Evolutionary conservation across 2,888 invertebrate genomes (phyloP), one percentile per base, ranked within the genome.

Genomic region (Cryptosula pallasiana): DNA sequence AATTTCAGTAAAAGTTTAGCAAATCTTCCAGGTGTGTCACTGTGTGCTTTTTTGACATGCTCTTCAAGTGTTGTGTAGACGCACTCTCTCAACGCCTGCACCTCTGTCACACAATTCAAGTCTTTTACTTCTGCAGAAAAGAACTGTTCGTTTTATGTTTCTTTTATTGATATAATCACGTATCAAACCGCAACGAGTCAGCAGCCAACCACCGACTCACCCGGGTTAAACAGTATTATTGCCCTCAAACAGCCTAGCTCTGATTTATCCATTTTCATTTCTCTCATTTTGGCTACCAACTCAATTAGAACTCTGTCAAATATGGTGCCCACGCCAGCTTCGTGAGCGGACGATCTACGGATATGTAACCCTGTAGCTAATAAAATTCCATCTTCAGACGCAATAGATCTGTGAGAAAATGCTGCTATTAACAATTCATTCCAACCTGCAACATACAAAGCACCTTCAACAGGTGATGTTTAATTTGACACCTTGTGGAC

Each of bases 191-290:
- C n/a, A n/a, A n/a, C n/a, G n/a, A n/a, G n/a, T n/a, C n/a, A n/a
- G n/a, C n/a, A 45, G 45, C 20, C 20, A 45, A 20, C 20, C 20
- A 13, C 5, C 20, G 20, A 45, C 45, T 45, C 81, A 92, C 92
- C 92, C 78, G 95, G 94, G 87, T 95, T 95, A 85, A 92, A 95
- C 72, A 95, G 89, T 78, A 95, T 91, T 81, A 95, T 92, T 74
- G 93, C 91, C 83, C 93, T 90, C 76, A 95, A 88, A 83, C 95
- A 94, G 72, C 93, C 93, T 79, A 95, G 87, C 86, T 95, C 95
- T 2, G 94, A 91, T 83, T 91, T 91, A 72, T 83, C 95, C 88
- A 95, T 90, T 82, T 91, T 91, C 88, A 95, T 90, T 78, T 94
- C 91, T 78, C 93, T 90, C 93, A 95, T 93, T 87, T 95, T 95